Evolutionary conservation across 1,140 invertebrate species (phyloP), one percentile per base, ranked within the genome.

Genomic region (Xylocopa sonorina): DNA sequence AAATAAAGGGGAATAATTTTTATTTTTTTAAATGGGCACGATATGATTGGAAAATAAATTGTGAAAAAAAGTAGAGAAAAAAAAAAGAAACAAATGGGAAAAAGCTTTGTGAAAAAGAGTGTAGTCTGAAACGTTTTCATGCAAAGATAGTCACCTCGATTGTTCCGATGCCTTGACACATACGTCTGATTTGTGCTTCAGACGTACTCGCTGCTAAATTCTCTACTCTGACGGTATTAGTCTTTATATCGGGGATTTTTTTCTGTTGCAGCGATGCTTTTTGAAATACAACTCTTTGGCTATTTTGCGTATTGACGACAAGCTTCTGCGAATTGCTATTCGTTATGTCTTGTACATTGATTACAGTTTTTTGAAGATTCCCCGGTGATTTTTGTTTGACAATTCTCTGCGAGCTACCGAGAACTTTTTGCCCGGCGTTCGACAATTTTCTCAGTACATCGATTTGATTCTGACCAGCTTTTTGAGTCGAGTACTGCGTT

Each of bases 191-290:
- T 83, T 94, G 93, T 32, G 89, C 80, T 81, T 94, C 93, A 7
- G 92, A 91, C 7, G 93, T 94, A 72, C 92, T 93, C 10, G 93
- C 92, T 48, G 94, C 93, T 50, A 94, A 87, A 89, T 94, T 94
- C 77, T 94, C 94, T 53, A 94, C 88, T 57, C 90, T 90, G 27
- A 94, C 93, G 3, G 92, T 88, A 46, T 92, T 93, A 2, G 93
- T 93, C 58, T 93, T 91, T 18, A 90, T 78, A 27, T 87, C 80
- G 14, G 85, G 69, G 68, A 69, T 62, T 16, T 87, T 87, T 57
- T 81, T 85, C 10, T 78, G 64, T 60, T 84, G 87, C 12, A 24
- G 43, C 9, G 71, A 9, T 18, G 74, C 18, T 55, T 91, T 93
- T 68, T 93, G 92, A 21, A 93, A 69, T 27, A 94, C 88, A 21